phyloP scores from a whole-genome alignment of 2,113 vertebrate species.

The Sphaerodactylus townsendi region DNA sequence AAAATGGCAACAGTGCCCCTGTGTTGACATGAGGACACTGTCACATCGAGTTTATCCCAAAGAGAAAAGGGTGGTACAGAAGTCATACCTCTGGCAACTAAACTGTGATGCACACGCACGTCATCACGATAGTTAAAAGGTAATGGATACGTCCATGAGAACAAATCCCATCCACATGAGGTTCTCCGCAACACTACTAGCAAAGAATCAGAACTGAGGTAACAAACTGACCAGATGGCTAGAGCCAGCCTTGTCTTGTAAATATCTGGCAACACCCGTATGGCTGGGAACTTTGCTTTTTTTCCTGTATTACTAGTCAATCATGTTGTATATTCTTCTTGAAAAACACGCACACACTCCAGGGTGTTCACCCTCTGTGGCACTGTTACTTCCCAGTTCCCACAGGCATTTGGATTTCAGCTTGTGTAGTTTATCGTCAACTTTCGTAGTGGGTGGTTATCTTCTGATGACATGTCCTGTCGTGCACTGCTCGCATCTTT shows the following conservation, averaged over 20 bases:
- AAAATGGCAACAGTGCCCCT: no score
- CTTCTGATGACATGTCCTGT: slow-evolving; percentile 11
- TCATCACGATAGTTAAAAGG: neutral
- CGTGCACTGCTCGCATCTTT: neutral
- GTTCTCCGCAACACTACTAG: neutral
- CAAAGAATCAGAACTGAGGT: neutral
- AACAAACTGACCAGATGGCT: neutral
- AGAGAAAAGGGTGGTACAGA: neutral
- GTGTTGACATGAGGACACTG: no score
- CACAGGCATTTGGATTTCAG: neutral
- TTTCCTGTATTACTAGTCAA: slow-evolving; percentile 9
- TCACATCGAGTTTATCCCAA: no score
- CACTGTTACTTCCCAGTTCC: slow-evolving; percentile 17
- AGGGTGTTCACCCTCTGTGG: neutral
- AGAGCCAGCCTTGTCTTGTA: slow-evolving; percentile 1
- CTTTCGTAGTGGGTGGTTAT: slow-evolving; percentile 27
- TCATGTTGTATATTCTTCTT: neutral
- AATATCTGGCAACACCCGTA: neutral
- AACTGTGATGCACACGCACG: neutral
- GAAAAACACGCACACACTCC: neutral
- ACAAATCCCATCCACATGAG: neutral
- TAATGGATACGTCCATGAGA: neutral
- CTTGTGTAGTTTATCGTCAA: slow-evolving; percentile 8
- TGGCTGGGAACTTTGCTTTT: neutral
- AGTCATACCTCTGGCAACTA: neutral